Evolutionary conservation across 2,113 vertebrate genomes (phyloP), one percentile per base, ranked within the genome.

Genomic region (Furnarius figulus): DNA sequence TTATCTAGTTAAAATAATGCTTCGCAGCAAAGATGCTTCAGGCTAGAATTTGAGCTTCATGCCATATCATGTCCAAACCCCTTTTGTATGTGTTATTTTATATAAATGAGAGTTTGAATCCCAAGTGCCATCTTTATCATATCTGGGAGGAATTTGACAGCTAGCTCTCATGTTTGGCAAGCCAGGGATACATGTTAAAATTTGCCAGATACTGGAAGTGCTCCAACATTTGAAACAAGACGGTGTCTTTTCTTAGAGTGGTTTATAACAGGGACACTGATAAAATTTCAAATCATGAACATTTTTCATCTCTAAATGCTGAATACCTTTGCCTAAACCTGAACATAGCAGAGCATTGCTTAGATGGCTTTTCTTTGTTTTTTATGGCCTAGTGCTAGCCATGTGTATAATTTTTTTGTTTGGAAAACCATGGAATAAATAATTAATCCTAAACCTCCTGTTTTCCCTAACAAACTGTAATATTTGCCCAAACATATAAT

Each of bases 151-250:
- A 96, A 97, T 97, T 96, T 95, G 94, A 97, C 95, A 97, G 96
- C 90, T 97, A 92, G 94, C 85, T 93, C 91, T 97, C 90, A 85
- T 83, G 76, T 96, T 95, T 97, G 91, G 90, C 94, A 95, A 92
- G 94, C 74, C 20, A 65, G 66, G 81, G 95, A 95, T 95, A 83
- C 95, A 94, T 95, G 96, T 97, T 96, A 97, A 96, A 97, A 95
- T 95, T 96, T 95, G 89, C 95, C 95, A 97, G 97, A 96, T 97
- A 62, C 93, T 97, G 98, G 98, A 97, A 96, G 91, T 40, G 73
- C 49, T 97, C 97, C 97, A 97, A n/a, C 85, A 10, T 82, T 88
- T 95, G 82, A 77, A 94, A 96, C 40, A 89, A 96, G 96, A 85
- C 74, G 0, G 28, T 95, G 65, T 89, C 97, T 95, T 94, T 96